Conservation (phyloP, 1,140 invertebrate genomes). For the Chlorops oryzae region DNA sequence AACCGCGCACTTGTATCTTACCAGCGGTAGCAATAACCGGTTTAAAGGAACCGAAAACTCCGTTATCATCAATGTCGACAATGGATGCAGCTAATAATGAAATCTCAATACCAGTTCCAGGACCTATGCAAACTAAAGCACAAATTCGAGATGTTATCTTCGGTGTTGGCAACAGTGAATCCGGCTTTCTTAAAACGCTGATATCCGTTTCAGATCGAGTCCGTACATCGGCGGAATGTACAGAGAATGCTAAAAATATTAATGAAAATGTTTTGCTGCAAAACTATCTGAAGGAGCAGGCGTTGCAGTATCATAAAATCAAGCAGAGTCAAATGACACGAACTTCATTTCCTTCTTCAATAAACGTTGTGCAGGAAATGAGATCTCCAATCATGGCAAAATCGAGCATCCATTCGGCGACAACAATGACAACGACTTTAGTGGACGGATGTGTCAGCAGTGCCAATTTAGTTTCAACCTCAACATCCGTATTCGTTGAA, state of each 20-base stretch:
- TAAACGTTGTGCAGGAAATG: neutral
- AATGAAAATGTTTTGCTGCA: constrained; percentile 54
- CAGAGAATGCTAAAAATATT: constrained; percentile 19
- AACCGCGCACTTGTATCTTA: constrained; percentile 35
- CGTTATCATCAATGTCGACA: neutral
- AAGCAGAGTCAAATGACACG: constrained; percentile 57
- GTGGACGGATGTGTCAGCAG: neutral
- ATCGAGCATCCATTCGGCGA: constrained; percentile 2
- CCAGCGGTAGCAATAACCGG: neutral
- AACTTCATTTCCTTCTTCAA: no score
- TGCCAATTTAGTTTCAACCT: neutral
- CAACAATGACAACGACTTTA: neutral
- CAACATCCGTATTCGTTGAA: no score
- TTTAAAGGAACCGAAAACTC: constrained; percentile 1
- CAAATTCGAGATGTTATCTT: constrained; percentile 44
- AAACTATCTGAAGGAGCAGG: constrained; percentile 68
- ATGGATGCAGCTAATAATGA: neutral
- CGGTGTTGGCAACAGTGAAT: constrained; percentile 30
- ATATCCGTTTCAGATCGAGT: constrained; percentile 46
- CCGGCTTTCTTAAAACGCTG: constrained; percentile 41
- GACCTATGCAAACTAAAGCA: constrained; percentile 30
- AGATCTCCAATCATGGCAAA: neutral
- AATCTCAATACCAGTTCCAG: neutral
- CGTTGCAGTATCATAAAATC: constrained; percentile 67
- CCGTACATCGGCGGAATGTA: constrained; percentile 33